A percentile compares a stretch with the other conserved stretches of the same genome.
These are phyloP conservation scores for Grammomys dolichurus DNA, from an alignment of 2,113 vertebrate genomes.

Conservation along the genomic window DNA sequence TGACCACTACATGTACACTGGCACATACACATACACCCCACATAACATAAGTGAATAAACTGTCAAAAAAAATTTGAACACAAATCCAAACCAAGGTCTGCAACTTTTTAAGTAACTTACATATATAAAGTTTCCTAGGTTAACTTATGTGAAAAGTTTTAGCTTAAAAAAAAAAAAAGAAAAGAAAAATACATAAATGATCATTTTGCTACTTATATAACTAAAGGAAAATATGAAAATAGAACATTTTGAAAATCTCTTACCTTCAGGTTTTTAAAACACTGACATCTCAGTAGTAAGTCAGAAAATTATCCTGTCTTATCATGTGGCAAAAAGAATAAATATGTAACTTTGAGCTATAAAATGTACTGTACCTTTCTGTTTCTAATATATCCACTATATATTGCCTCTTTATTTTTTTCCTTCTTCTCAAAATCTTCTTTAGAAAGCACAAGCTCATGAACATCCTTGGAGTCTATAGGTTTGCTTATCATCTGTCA, in stretches of 20 bases:
- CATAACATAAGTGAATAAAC: neutral
- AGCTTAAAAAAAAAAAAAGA: neutral
- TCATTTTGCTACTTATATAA: neutral
- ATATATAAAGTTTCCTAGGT: neutral
- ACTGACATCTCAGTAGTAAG: neutral
- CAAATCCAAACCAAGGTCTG: slow-evolving; percentile 37
- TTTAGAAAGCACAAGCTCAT: slow-evolving; percentile 95
- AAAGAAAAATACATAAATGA: neutral
- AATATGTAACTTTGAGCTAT: slow-evolving; percentile 30
- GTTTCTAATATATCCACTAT: slow-evolving; percentile 91
- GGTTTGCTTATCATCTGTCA: slow-evolving; percentile 96
- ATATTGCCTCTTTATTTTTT: slow-evolving; percentile 93
- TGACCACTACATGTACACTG: neutral
- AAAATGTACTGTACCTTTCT: slow-evolving; percentile 90
- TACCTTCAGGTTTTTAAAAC: slow-evolving; percentile 29
- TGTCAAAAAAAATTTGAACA: neutral
- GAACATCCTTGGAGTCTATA: slow-evolving; percentile 91
- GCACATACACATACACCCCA: neutral
- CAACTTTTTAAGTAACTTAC: slow-evolving; percentile 9
- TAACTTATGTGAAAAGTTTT: neutral
- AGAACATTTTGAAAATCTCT: slow-evolving; percentile 24
- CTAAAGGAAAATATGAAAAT: slow-evolving; percentile 52
- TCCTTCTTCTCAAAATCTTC: slow-evolving; percentile 96
- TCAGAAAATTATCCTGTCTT: neutral
- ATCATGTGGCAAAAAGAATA: slow-evolving; percentile 21